Base-by-base conservation (phyloP, 1,140 invertebrate species). In the Phenacoccus solenopsis region DNA sequence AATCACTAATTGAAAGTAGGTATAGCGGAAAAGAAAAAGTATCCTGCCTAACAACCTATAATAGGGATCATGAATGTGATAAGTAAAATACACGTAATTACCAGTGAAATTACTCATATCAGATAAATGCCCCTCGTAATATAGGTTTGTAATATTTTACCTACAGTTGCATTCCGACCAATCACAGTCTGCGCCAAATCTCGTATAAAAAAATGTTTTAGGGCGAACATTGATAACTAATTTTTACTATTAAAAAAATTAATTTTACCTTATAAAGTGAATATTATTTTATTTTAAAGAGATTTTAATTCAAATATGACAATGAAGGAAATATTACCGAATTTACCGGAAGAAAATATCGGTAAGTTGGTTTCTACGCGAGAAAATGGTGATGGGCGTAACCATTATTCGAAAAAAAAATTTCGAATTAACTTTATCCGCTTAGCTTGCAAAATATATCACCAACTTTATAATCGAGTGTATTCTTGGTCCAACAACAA, bases 331-430 rank as follows among this genome's bases (percentile, higher is more conserved):
- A 85, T 90, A 56, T 86, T 89, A 72, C 85, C 86, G 21, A 82
- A 84, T 70, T 78, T 90, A 73, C 87, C 88, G 70, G 88, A 90
- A 75, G 89, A 90, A 74, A 91, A 90, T 84, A 90, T 88, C 75
- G 89, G 89, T 90, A 83, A 85, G 83, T 80, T 28, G 22, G 28
- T 21, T 4, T 27, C 25, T 12, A 57, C 13, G 1, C 30, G 35
- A 28, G 0, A 0, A 16, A n/a, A 73, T 70, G 28, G 59, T 61
- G 28, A 61, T 28, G 69, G 72, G 71, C 76, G 67, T 74, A 69
- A 72, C 64, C 20, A 22, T 28, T 4, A 72, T 38, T 67, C 16
- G 38, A n/a, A n/a, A n/a, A n/a, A n/a, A n/a, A n/a, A n/a, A n/a
- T n/a, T n/a, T n/a, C n/a, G n/a, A n/a, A n/a, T n/a, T n/a, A n/a